Evolutionary conservation across 2,113 vertebrate genomes (phyloP), one percentile per base, ranked within the genome.

Genomic region (Brachypodius melanocephalos): DNA sequence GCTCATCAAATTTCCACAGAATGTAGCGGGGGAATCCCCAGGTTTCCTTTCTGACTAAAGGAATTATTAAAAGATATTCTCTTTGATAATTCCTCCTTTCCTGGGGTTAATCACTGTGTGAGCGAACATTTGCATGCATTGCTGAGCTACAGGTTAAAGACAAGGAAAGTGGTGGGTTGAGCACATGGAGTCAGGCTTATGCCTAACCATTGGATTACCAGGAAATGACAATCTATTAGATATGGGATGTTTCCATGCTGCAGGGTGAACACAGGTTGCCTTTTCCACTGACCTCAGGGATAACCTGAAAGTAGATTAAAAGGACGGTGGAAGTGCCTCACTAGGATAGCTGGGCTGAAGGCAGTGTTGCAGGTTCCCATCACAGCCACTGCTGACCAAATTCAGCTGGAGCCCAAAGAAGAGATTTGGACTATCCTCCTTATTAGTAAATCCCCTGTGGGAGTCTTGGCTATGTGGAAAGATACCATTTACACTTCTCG

Each of bases 51-150:
- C 75, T 66, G 45, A 74, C 3, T 5, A 67, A 88, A 57, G 43
- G 55, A 94, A 45, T 94, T 95, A 83, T 75, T 93, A 78, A 77
- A 83, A 91, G 34, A 46, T 91, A 42, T 34, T 80, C 6, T 73
- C 54, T 79, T 88, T 88, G 90, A 83, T 80, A 75, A 54, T 7
- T 18, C 72, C 72, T 88, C 36, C 20, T 93, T 85, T 88, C 36
- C 57, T 52, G 59, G 69, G 48, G 69, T 87, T 95, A 94, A 95
- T 93, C 89, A 58, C 55, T 0, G 0, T 46, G 51, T 62, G 58
- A 90, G 32, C 14, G 72, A 89, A 74, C 46, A 80, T 94, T 92
- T 90, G 55, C 83, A 74, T 71, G 24, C 38, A 25, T n/a, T 86
- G 79, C 49, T 83, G 71, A 79, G 69, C 90, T 80, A 58, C 75